Conservation (phyloP, 2,113 vertebrate species). For the Zapus hudsonius region DNA sequence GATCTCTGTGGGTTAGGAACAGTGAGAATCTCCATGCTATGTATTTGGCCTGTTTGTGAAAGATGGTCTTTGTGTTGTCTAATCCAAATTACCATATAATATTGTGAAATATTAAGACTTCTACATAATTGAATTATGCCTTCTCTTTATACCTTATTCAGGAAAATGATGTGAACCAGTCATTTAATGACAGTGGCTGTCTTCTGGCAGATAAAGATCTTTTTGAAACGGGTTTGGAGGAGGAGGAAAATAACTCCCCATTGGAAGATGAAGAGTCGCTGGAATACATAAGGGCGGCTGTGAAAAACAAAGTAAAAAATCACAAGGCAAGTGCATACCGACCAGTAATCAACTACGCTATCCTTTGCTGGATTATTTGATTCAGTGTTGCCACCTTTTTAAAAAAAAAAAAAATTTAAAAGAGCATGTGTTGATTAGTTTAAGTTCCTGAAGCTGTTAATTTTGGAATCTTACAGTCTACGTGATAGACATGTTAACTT, state of each 20-base stretch:
- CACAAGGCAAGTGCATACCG: conserved; percentile 84
- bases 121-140: conserved; percentile 41
- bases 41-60: conserved; percentile 21
- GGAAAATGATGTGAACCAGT: conserved; percentile 63
- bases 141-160: conserved; percentile 62
- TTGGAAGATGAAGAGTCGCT: conserved; percentile 91
- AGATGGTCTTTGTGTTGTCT: conserved; percentile 29
- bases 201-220: conserved; percentile 92
- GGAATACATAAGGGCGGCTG: conserved; percentile 90
- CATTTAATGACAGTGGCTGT: conserved; percentile 94
- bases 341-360: background rate
- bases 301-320: conserved; percentile 91
- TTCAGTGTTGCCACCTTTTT: background rate
- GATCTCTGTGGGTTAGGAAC: conserved; percentile 6
- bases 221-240: conserved; percentile 90
- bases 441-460: conserved; percentile 58
- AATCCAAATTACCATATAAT: conserved; percentile 12
- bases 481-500: conserved; percentile 40
- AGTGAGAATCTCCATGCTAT: conserved; percentile 38
- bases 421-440: conserved; percentile 20
- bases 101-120: conserved; percentile 40
- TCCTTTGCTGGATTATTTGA: background rate
- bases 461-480: conserved; percentile 57
- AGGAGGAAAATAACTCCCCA: conserved; percentile 82
- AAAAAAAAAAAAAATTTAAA: too few species aligned